phyloP scores from a whole-genome alignment of 2,888 invertebrate species.

The Actias luna region DNA sequence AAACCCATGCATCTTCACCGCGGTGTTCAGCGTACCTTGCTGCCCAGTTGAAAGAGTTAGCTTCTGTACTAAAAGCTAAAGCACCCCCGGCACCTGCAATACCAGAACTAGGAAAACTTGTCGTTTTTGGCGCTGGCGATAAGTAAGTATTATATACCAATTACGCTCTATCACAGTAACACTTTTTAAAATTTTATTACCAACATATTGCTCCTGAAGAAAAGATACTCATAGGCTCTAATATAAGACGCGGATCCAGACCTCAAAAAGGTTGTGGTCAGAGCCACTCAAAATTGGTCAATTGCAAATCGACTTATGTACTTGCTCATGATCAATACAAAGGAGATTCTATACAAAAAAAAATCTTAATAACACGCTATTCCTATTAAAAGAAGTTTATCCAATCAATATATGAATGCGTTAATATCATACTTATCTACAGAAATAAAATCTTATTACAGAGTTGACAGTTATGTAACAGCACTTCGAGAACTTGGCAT shows the following conservation, averaged over 20 bases:
- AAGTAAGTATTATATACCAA: slow-evolving; percentile 46
- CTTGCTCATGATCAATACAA: no score
- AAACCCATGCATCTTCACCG: slow-evolving; percentile 90
- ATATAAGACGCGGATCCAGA: no score
- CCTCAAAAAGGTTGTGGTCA: no score
- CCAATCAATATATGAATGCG: no score
- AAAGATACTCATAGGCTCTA: no score
- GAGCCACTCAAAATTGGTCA: no score
- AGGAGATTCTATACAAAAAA: no score
- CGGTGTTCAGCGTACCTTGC: slow-evolving; percentile 90
- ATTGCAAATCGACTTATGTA: no score
- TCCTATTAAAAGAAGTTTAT: neutral
- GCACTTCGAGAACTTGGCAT: slow-evolving; percentile 87
- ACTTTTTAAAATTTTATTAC: no score
- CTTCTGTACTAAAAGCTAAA: slow-evolving; percentile 59
- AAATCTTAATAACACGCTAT: neutral
- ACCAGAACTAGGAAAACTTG: slow-evolving; percentile 67
- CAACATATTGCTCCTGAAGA: no score
- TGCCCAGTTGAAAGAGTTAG: slow-evolving; percentile 73
- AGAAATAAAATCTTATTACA: slow-evolving; percentile 36
- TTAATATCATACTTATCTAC: neutral
- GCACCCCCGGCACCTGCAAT: slow-evolving; percentile 61
- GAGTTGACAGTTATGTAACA: slow-evolving; percentile 84
- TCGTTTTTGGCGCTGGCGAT: slow-evolving; percentile 77
- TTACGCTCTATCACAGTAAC: neutral